Evolutionary conservation across 2,113 vertebrate species (phyloP).

Genomic region (Colossoma macropomum): DNA sequence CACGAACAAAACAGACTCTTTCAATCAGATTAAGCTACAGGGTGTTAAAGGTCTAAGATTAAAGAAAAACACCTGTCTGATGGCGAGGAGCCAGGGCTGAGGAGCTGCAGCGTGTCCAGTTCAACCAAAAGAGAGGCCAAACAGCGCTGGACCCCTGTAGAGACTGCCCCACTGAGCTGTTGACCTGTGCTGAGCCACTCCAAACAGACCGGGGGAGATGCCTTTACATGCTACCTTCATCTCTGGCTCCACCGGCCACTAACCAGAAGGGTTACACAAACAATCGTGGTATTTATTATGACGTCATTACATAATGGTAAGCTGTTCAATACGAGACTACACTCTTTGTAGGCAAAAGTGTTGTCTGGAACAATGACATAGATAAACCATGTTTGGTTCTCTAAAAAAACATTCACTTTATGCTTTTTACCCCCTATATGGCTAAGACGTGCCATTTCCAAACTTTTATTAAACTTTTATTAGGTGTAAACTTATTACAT

Average conservation of each 20-base stretch:
- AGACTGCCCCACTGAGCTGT: slow-evolving; percentile 53
- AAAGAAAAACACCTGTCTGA: slow-evolving; percentile 67
- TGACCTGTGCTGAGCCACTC: slow-evolving; percentile 55
- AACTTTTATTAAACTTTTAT: no score
- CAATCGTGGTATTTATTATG: slow-evolving; percentile 57
- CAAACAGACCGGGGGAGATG: slow-evolving; percentile 55
- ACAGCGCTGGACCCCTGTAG: slow-evolving; percentile 55
- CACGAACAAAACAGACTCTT: slow-evolving; percentile 51
- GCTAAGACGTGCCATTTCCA: no score
- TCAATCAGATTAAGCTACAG: slow-evolving; percentile 65
- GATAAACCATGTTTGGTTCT: no score
- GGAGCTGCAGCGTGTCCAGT: slow-evolving; percentile 53
- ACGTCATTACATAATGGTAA: slow-evolving; percentile 51
- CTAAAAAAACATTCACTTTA: no score
- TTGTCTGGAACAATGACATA: neutral
- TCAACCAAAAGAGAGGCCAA: slow-evolving; percentile 59
- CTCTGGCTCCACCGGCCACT: slow-evolving; percentile 37
- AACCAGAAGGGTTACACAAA: slow-evolving; percentile 60
- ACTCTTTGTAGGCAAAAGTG: neutral
- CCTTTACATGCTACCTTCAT: slow-evolving; percentile 48
- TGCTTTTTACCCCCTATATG: no score
- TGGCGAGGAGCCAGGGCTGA: slow-evolving; percentile 46
- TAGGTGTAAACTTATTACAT: no score
- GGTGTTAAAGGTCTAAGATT: slow-evolving; percentile 66
- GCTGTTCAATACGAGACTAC: slow-evolving; percentile 3